Evolutionary conservation across 2,113 vertebrate genomes (phyloP).

Genomic region (Macheiramphus alcinus): DNA sequence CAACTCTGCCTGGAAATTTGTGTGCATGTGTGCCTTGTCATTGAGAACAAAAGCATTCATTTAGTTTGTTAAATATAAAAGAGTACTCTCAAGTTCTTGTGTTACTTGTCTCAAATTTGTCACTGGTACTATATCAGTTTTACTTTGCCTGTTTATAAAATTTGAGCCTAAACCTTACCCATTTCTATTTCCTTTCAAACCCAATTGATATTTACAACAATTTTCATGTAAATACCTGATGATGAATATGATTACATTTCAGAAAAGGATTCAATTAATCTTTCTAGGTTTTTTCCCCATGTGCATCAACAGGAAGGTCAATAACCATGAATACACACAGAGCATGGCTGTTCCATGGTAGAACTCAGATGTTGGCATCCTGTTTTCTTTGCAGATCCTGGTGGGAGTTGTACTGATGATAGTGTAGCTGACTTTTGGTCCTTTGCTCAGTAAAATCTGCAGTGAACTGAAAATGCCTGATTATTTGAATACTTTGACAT

Average conservation of each 20-base stretch:
- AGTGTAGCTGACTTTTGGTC: neutral
- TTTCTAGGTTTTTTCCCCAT: neutral
- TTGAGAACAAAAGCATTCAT: fast-evolving
- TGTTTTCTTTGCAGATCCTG: neutral
- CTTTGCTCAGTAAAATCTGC: neutral
- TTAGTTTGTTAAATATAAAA: neutral
- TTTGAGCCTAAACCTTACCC: neutral
- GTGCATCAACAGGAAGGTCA: neutral
- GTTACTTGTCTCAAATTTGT: neutral
- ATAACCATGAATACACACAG: neutral
- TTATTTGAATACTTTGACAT: neutral
- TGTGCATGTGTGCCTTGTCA: neutral
- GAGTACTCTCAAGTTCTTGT: neutral
- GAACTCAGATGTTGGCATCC: neutral
- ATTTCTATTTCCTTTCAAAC: neutral
- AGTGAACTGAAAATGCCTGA: neutral
- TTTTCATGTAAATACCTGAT: neutral
- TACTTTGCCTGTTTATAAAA: neutral
- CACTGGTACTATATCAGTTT: neutral
- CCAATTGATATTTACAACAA: neutral
- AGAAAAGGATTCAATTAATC: neutral
- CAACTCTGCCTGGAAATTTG: neutral
- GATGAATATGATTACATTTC: neutral
- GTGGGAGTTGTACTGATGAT: neutral
- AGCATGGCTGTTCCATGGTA: neutral